phyloP scores from a whole-genome alignment of 37 sponge, comb jelly and placozoan species.

The Diacarnus erythraeanus region DNA sequence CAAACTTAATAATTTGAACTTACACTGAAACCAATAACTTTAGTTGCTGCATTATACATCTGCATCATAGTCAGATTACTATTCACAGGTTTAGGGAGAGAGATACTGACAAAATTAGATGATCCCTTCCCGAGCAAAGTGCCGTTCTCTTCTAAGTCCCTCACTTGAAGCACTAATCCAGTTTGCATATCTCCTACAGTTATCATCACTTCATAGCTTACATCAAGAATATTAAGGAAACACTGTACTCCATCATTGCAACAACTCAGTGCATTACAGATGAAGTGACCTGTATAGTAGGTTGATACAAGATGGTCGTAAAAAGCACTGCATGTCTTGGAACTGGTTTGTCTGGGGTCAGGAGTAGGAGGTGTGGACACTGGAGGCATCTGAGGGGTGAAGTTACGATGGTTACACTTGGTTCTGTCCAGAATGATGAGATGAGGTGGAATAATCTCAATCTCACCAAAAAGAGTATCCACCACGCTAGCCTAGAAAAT shows the following conservation, averaged over 20 bases:
- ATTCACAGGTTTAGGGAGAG: neutral
- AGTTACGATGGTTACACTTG: neutral
- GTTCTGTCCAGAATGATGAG: slow-evolving; percentile 43
- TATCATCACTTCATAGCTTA: neutral
- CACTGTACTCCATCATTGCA: neutral
- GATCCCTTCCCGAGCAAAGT: neutral
- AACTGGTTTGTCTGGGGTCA: neutral
- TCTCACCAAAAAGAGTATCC: neutral
- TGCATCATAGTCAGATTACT: slow-evolving; percentile 2
- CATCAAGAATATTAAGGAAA: neutral
- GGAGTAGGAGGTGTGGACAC: neutral
- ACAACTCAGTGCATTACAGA: neutral
- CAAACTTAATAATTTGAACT: too few relatives aligned
- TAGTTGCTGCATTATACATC: neutral
- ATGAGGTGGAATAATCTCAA: slow-evolving; percentile 11
- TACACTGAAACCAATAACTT: too few relatives aligned
- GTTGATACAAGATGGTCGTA: neutral
- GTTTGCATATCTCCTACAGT: neutral
- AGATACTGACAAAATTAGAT: neutral
- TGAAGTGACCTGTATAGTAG: neutral
- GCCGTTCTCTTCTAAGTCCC: neutral
- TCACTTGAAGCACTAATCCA: neutral
- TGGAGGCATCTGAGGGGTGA: slow-evolving; percentile 6
- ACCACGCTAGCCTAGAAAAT: slow-evolving; percentile 16
- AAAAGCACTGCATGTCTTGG: neutral